Evolutionary conservation across 2,797 vertebrate genomes (phyloP).

Genomic region (Pteronotus mesoamericanus): DNA sequence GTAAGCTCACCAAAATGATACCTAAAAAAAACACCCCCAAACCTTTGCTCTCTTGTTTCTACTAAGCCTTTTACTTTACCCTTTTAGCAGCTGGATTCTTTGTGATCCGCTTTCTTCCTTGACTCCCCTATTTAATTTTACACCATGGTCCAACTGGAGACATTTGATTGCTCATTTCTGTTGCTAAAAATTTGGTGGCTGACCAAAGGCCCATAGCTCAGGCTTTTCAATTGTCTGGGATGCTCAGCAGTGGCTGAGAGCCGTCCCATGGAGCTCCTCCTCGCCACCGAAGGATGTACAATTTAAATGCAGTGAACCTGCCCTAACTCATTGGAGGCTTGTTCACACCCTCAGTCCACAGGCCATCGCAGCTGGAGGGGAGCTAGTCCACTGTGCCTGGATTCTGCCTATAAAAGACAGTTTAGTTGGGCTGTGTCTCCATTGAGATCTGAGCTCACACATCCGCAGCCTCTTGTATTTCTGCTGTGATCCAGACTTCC

Average conservation of each 20-base stretch:
- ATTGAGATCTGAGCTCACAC: background rate
- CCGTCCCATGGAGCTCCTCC: background rate
- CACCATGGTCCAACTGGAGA: background rate
- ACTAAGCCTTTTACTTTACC: background rate
- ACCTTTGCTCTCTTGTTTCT: background rate
- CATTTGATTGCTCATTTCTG: background rate
- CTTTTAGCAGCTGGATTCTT: background rate
- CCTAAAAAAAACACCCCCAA: background rate
- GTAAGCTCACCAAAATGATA: background rate
- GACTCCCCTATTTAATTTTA: background rate
- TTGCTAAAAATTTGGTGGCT: background rate
- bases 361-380: background rate
- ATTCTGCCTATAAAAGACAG: background rate
- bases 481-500: background rate
- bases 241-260: background rate
- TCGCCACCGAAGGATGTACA: background rate
- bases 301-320: background rate
- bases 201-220: background rate
- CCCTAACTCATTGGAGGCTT: background rate
- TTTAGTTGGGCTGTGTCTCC: background rate
- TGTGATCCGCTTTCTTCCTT: background rate
- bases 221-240: background rate
- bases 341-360: background rate
- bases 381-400: background rate
- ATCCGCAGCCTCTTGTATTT: background rate